phyloP scores from a whole-genome alignment of 1,140 invertebrate species.

The Hypsibius dujardini region DNA sequence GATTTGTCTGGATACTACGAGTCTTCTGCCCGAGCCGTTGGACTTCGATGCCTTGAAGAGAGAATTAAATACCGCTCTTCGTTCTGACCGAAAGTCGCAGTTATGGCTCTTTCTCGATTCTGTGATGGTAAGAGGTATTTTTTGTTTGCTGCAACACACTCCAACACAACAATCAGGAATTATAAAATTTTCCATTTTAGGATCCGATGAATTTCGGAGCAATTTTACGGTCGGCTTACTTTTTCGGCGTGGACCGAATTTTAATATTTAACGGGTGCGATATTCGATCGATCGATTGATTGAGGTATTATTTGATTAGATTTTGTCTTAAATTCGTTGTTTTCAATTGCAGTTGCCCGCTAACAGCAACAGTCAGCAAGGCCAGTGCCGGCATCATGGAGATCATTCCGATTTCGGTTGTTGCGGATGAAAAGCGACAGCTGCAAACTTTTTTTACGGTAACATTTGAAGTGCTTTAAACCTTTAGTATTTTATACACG shows the following conservation, averaged over 20 bases:
- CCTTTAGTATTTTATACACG: not conserved
- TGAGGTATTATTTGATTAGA: not conserved
- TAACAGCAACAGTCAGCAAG: conserved; percentile 27
- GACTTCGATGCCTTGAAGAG: not conserved
- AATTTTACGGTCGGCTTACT: conserved; percentile 26
- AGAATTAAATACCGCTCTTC: not conserved
- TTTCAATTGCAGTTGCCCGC: conserved; percentile 23
- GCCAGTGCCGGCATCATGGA: conserved; percentile 28
- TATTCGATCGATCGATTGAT: not conserved
- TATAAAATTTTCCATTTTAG: conserved; percentile 20
- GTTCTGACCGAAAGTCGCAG: not conserved
- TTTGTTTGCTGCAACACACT: not conserved
- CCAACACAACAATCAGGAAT: not conserved
- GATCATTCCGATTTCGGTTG: conserved; percentile 19
- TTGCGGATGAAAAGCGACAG: not conserved
- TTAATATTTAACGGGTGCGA: conserved; percentile 20
- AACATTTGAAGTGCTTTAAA: not conserved
- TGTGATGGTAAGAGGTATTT: conserved; percentile 1
- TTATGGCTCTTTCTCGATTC: conserved; percentile 11
- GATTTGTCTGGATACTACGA: not conserved
- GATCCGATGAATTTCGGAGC: conserved; percentile 30
- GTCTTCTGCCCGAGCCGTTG: not conserved
- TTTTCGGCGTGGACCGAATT: conserved; percentile 26
- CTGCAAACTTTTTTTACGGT: not conserved
- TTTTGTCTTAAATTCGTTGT: too few relatives aligned